A percentile compares a stretch with the other conserved stretches of the same genome.
phyloP scores from a whole-genome alignment of 2,888 invertebrate species.

The Amphipyra tragopoginis region DNA sequence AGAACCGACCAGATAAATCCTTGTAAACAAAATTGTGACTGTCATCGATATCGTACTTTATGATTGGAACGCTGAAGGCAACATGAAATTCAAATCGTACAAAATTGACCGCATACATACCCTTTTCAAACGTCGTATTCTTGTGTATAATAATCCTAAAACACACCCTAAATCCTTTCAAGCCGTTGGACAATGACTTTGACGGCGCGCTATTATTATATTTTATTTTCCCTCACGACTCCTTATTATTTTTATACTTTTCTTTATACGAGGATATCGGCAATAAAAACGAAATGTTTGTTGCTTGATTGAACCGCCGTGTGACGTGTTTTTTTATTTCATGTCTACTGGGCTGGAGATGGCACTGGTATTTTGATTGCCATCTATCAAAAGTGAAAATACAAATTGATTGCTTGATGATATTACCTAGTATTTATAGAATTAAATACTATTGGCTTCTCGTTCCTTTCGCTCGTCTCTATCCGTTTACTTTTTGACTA shows the following conservation, averaged over 20 bases:
- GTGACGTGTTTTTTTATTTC: slow-evolving; percentile 74
- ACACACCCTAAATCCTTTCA: slow-evolving; percentile 75
- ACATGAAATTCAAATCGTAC: slow-evolving; percentile 80
- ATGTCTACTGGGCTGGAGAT: slow-evolving; percentile 42
- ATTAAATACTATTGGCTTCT: slow-evolving; percentile 13
- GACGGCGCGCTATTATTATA: slow-evolving; percentile 80
- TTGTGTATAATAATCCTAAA: slow-evolving; percentile 68
- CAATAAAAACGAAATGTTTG: slow-evolving; percentile 84
- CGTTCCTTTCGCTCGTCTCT: slow-evolving; percentile 1
- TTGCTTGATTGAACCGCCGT: slow-evolving; percentile 83
- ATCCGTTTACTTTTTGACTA: slow-evolving; percentile 20
- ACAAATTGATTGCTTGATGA: slow-evolving; percentile 24
- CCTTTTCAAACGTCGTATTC: slow-evolving; percentile 71
- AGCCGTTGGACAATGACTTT: slow-evolving; percentile 77
- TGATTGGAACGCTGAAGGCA: slow-evolving; percentile 75
- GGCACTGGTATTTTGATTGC: slow-evolving; percentile 46
- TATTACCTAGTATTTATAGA: slow-evolving; percentile 6
- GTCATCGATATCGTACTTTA: slow-evolving; percentile 84
- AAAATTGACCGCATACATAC: slow-evolving; percentile 78
- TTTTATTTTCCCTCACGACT: slow-evolving; percentile 82
- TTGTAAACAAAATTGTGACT: slow-evolving; percentile 85
- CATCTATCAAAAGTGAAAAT: slow-evolving; percentile 33
- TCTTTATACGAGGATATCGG: slow-evolving; percentile 84
- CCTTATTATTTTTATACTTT: slow-evolving; percentile 87
- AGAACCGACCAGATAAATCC: slow-evolving; percentile 75